Conservation (phyloP, 2,888 invertebrate genomes). For the Sceliomorpha sp. region DNA sequence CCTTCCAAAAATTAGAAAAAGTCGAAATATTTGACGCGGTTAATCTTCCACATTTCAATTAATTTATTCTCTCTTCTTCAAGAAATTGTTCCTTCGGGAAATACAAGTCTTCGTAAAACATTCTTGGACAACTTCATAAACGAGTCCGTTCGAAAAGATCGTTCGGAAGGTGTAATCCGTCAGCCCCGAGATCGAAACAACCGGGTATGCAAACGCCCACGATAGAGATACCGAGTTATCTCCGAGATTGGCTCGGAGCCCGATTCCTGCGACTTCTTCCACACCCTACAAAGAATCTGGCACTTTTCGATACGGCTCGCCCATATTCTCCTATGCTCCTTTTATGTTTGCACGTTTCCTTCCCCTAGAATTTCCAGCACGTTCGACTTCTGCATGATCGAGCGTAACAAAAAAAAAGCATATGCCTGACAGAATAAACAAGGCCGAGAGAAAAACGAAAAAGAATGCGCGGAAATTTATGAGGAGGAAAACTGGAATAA, state of each 20-base stretch:
- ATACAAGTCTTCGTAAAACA: not conserved
- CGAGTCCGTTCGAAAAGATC: slow-evolving; percentile 7
- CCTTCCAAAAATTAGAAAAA: too few relatives aligned
- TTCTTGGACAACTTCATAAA: not conserved
- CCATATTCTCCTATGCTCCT: not conserved
- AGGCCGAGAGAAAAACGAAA: too few relatives aligned
- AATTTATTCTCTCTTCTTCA: not conserved
- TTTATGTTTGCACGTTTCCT: slow-evolving; percentile 5
- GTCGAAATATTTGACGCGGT: too few relatives aligned
- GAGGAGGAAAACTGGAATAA: too few relatives aligned
- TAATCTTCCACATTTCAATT: too few relatives aligned
- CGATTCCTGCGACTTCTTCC: slow-evolving; percentile 49
- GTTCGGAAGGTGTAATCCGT: slow-evolving; percentile 7
- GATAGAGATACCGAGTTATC: slow-evolving; percentile 63
- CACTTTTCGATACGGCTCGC: not conserved
- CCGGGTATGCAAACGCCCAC: slow-evolving; percentile 18
- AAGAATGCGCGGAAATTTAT: too few relatives aligned
- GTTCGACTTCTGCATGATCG: not conserved
- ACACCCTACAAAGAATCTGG: slow-evolving; percentile 6
- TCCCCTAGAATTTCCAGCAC: not conserved
- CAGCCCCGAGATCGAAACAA: slow-evolving; percentile 8
- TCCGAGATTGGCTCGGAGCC: slow-evolving; percentile 64
- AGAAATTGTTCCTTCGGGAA: too few relatives aligned
- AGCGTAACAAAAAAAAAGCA: not conserved
- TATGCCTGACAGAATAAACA: too few relatives aligned